phyloP scores from a whole-genome alignment of 2,113 vertebrate species.

The Diadophis punctatus region DNA sequence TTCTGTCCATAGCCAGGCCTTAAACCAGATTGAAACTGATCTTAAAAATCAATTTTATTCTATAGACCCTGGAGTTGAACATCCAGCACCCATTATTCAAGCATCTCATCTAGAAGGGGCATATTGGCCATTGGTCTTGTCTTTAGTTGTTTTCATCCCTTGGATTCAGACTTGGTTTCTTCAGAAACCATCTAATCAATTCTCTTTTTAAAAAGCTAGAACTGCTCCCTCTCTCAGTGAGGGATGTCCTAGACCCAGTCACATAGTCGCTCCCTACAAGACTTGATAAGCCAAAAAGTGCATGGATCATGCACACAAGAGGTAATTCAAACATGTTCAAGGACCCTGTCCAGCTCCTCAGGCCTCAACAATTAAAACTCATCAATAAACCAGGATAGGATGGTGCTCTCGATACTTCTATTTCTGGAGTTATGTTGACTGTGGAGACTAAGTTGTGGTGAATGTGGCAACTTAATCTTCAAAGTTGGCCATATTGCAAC shows the following conservation, averaged over 20 bases:
- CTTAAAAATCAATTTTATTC: neutral
- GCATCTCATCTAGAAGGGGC: neutral
- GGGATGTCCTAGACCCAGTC: neutral
- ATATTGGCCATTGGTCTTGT: neutral
- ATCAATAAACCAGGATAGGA: neutral
- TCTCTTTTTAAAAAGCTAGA: neutral
- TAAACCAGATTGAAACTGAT: neutral
- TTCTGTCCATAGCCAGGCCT: neutral
- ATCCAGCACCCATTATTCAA: neutral
- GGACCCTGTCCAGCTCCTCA: neutral
- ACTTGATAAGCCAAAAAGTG: neutral
- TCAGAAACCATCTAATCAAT: neutral
- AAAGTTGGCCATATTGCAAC: neutral
- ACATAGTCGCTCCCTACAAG: neutral
- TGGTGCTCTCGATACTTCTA: neutral
- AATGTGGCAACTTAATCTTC: neutral
- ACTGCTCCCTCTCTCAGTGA: neutral
- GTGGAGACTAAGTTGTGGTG: neutral
- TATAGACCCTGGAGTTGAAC: neutral
- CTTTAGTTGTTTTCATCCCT: neutral
- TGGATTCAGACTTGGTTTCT: neutral
- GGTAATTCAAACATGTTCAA: neutral
- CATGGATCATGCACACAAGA: neutral
- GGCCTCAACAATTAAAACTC: neutral
- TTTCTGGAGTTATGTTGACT: neutral